Evolutionary conservation across 92 coral and sea anemone genomes (phyloP).

Genomic region (Actinernus sp.): DNA sequence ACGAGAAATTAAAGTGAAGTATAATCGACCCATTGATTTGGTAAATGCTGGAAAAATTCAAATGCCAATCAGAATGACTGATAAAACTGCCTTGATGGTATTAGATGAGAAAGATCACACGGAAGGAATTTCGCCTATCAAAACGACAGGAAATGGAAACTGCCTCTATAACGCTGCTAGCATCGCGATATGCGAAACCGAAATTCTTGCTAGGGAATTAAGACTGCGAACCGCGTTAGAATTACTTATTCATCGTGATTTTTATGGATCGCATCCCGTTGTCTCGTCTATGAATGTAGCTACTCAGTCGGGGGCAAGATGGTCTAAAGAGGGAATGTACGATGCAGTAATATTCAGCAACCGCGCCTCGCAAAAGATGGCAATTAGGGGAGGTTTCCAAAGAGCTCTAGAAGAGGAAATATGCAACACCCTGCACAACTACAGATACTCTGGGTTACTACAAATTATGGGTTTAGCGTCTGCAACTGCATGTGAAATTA

Average conservation of each 20-base stretch:
- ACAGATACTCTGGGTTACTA: conserved; percentile 31
- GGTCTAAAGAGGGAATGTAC: conserved; percentile 24
- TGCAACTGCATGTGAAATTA: conserved; percentile 21
- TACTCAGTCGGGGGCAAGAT: conserved; percentile 10
- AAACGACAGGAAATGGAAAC: conserved; percentile 62
- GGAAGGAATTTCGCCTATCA: conserved; percentile 20
- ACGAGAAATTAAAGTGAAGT: no score
- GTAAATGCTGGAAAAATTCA: no score
- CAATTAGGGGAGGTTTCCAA: conserved; percentile 8
- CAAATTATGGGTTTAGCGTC: conserved; percentile 59
- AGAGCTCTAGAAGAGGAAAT: conserved; percentile 34
- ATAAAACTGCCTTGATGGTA: no score
- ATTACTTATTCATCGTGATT: conserved; percentile 34
- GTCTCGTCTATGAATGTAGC: conserved; percentile 9
- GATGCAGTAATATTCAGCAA: conserved; percentile 29
- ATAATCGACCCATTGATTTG: no score
- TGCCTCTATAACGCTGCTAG: conserved; percentile 65
- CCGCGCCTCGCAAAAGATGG: conserved; percentile 7
- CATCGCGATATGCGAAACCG: conserved; percentile 36
- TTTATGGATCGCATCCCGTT: conserved; percentile 23
- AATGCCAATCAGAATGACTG: no score
- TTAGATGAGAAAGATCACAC: no score
- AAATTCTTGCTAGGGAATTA: conserved; percentile 21
- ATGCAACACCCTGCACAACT: conserved; percentile 6
- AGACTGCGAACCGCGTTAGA: conserved; percentile 56